phyloP scores from a whole-genome alignment of 2,113 vertebrate species.

The Glareola pratincola region DNA sequence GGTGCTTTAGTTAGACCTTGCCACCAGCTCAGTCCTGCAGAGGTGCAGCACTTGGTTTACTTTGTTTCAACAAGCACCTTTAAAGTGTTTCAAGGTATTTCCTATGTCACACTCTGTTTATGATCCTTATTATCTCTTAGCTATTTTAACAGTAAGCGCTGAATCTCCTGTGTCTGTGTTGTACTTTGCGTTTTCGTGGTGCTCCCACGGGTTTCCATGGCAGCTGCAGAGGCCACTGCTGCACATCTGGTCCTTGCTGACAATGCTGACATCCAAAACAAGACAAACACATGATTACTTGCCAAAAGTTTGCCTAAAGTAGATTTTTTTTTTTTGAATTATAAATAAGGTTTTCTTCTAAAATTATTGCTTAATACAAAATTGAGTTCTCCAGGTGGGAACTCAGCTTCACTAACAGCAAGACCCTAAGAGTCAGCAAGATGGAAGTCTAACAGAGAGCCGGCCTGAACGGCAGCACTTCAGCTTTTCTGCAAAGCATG shows the following conservation, averaged over 20 bases:
- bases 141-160: background rate
- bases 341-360: background rate
- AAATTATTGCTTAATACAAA: background rate
- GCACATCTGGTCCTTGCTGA: background rate
- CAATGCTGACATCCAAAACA: background rate
- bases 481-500: background rate
- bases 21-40: background rate
- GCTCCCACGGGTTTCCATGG: background rate
- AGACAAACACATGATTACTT: background rate
- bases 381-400: background rate
- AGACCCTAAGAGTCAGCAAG: background rate
- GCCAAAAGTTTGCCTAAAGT: background rate
- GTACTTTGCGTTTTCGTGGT: background rate
- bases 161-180: background rate
- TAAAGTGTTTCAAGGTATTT: background rate
- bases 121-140: background rate
- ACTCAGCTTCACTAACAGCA: background rate
- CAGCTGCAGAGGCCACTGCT: background rate
- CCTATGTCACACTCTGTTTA: background rate
- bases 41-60: background rate
- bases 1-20: background rate
- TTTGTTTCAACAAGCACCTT: background rate
- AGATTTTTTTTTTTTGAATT: background rate
- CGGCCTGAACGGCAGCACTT: accelerated
- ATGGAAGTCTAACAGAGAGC: background rate